Evolutionary conservation across 2,888 invertebrate species (phyloP), one percentile per base, ranked within the genome.

Genomic region (Hypercompe scribonia): DNA sequence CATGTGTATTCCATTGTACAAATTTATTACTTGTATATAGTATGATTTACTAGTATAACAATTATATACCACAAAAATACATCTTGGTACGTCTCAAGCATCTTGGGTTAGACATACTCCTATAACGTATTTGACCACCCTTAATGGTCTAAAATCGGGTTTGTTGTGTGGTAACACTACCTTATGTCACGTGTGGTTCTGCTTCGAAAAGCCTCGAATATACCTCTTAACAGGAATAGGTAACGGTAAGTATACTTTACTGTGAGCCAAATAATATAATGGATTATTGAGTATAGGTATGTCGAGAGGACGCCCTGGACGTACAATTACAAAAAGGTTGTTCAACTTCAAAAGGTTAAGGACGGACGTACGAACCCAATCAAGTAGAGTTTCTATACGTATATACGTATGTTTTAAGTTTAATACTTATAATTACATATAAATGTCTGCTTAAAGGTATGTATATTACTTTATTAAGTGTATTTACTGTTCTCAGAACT

Each of bases 311-410:
- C 42, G 65, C 34, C 21, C 50, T 63, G 46, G 66, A 71, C 31
- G 54, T 63, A 36, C 54, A 71, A 71, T 71, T 61, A 63, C 61
- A 65, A 61, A 71, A 61, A 71, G 67, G 46, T 61, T 46, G 58
- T 61, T 54, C 64, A 70, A 61, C 66, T 66, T 71, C 58, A 46
- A 61, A 70, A 70, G 63, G 64, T n/a, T 58, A 34, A 68, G 68
- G 36, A 36, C 28, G 64, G 64, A 65, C 58, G 58, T 28, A 58
- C 58, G 34, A 39, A 54, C 58, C 54, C 34, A 54, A 68, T 58
- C 68, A 68, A 28, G 42, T 50, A 50, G 5, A 46, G 3, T 21
- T 46, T 46, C 24, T 50, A 34, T 31, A 34, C 28, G 11, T 61
- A 31, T 31, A 2, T 61, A 61, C 31, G 18, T 31, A 31, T 31